Base-by-base conservation (phyloP, 2,888 invertebrate genomes). In the Aethes cnicana region DNA sequence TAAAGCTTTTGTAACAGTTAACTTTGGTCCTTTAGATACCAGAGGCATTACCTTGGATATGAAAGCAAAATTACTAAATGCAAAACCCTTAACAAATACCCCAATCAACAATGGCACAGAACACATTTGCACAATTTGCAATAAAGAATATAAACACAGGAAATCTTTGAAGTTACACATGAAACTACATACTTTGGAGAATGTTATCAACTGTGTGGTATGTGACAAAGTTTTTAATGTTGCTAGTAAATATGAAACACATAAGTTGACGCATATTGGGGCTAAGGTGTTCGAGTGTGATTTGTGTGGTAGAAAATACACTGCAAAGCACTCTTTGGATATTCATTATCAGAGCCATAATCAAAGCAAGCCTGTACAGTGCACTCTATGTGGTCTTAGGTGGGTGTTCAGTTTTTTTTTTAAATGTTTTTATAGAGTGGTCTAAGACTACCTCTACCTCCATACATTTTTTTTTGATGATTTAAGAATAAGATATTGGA, bases 181-280 rank as follows among this genome's bases (percentile, higher is more conserved):
- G 32, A 55, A 35, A 12, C 16, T 57, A 0, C 59, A 59, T 8
- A 46, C 53, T 16, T 21, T 42, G 4, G 7, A 23, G 9, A 47
- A 55, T 18, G 25, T 26, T 9, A 18, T 47, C 16, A 37, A n/a
- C 0, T 59, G 59, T 21, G 46, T 53, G 20, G 47, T 52, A 21
- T 63, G 62, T 30, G 28, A 42, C 0, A 57, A 55, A 44, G 55
- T 39, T 46, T 66, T 59, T 32, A 7, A 42, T 4, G 55, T 54
- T 3, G 54, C 23, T 41, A 72, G 72, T 17, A 72, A 76, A 0
- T 56, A 77, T 4, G 75, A 75, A 9, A 58, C 74, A 2, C 81
- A 81, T 50, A 49, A 69, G 20, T 56, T 78, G 3, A 74, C 73
- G 2, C 80, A 81, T 44, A 77, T 75, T 0, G 80, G 80, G 0